Base-by-base conservation (phyloP, 2,888 invertebrate species). In the Itoplectis maculator region DNA sequence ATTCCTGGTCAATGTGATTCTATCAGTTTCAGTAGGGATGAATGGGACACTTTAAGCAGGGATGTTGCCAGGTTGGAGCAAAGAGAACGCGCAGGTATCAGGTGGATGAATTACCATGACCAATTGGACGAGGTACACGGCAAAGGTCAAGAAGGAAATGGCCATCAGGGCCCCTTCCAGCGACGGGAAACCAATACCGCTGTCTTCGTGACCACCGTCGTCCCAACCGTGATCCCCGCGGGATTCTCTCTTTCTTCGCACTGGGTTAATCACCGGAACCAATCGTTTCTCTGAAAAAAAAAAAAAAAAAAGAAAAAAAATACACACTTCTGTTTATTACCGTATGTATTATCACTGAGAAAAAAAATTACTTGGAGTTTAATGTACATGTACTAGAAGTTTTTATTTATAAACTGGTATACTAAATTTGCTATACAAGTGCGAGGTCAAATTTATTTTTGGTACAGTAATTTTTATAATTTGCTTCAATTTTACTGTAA, bases 91-190 rank as follows among this genome's bases (percentile, higher is more conserved):
- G 29, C n/a, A n/a, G 29, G 5, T 29, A 5, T 29, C 5, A 5
- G 42, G 42, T 49, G 9, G 1, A 23, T 15, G 65, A 92, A 94
- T 94, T 94, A 97, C 97, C 95, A 97, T 94, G 45, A 97, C 96
- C 45, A 97, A 93, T 93, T 97, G 97, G 69, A 97, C 96, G 75
- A 97, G 94, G 90, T 97, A 97, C 6, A 97, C 97, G 0, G 97
- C 97, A 92, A 97, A 97, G 0, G 97, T 97, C 9, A 97, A 94
- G 91, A 97, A 97, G 23, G 97, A 96, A 85, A 97, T 96, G 47
- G 96, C 96, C 95, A 97, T 95, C 69, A 97, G 93, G 0, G 97
- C 96, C 61, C 96, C 96, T 93, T 97, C 97, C 4, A 96, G 94
- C 0, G 97, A 96, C 11, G 97, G 97, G 91, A 97, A 96, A 85